A percentile compares a stretch with the other conserved stretches of the same genome.
phyloP scores from a whole-genome alignment of 2,113 vertebrate species.

The Epinephelus cyanopodus region DNA sequence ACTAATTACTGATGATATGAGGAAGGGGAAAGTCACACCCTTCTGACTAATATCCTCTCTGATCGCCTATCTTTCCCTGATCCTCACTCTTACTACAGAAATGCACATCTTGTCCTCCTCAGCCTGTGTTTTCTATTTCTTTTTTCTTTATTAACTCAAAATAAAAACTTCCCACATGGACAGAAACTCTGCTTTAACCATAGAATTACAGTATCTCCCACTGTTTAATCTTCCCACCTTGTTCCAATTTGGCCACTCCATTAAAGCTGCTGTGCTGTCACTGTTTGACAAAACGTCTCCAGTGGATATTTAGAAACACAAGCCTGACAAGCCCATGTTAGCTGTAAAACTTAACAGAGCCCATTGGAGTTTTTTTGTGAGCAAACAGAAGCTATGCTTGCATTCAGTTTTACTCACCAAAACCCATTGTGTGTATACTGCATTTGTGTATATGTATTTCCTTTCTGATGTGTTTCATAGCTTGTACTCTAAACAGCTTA shows the following conservation, averaged over 20 bases:
- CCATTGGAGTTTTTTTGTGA: neutral
- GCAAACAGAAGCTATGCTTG: neutral
- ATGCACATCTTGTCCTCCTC: neutral
- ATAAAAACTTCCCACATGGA: neutral
- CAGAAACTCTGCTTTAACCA: neutral
- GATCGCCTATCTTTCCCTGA: constrained; percentile 1
- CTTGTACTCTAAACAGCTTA: no score
- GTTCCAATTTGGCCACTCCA: neutral
- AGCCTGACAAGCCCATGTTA: neutral
- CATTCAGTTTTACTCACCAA: neutral
- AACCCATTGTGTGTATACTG: no score
- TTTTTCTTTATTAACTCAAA: neutral
- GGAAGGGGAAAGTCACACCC: constrained; percentile 37
- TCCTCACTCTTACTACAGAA: neutral
- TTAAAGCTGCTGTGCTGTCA: neutral
- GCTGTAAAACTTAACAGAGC: neutral
- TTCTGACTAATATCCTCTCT: neutral
- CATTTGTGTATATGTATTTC: no score
- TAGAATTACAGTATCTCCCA: neutral
- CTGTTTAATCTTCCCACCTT: neutral
- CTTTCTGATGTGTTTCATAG: no score
- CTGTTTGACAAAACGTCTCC: neutral
- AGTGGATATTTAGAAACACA: neutral
- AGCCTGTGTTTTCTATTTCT: neutral
- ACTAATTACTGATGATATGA: constrained; percentile 7